These are phyloP conservation scores for Cotesia chilonis DNA, from an alignment of 1,140 invertebrate species.

Conservation along the genomic window DNA sequence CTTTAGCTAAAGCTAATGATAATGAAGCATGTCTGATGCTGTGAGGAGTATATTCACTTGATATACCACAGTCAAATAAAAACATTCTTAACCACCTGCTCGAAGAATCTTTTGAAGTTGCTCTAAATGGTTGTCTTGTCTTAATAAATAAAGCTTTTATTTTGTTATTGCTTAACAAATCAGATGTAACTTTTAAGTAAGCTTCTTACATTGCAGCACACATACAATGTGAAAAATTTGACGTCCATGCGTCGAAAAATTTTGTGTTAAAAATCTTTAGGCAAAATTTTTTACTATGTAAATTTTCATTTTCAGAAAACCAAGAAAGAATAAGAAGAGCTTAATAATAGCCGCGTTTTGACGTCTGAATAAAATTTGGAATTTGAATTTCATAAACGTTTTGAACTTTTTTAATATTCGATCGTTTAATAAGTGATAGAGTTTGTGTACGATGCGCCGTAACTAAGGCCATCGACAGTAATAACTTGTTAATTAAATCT, in stretches of 20 bases:
- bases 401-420: too few relatives aligned
- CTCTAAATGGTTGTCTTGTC: neutral
- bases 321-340: too few relatives aligned
- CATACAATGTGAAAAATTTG: neutral
- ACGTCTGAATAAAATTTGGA: too few relatives aligned
- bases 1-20: neutral
- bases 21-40: slow-evolving; percentile 15
- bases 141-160: neutral
- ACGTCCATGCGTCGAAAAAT: too few relatives aligned
- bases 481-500: too few relatives aligned
- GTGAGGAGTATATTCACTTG: slow-evolving; percentile 8
- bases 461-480: too few relatives aligned
- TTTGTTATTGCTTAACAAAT: too few relatives aligned
- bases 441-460: too few relatives aligned
- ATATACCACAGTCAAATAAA: slow-evolving; percentile 5
- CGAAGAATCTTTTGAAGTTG: neutral
- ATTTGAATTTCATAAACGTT: too few relatives aligned
- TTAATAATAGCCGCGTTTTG: too few relatives aligned
- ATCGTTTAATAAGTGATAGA: too few relatives aligned
- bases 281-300: neutral
- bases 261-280: too few relatives aligned
- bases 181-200: neutral
- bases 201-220: neutral
- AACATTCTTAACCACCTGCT: slow-evolving; percentile 5
- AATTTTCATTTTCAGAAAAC: neutral